These are phyloP conservation scores for Aspidapion aeneum DNA, from an alignment of 2,888 invertebrate species.

Conservation along the genomic window DNA sequence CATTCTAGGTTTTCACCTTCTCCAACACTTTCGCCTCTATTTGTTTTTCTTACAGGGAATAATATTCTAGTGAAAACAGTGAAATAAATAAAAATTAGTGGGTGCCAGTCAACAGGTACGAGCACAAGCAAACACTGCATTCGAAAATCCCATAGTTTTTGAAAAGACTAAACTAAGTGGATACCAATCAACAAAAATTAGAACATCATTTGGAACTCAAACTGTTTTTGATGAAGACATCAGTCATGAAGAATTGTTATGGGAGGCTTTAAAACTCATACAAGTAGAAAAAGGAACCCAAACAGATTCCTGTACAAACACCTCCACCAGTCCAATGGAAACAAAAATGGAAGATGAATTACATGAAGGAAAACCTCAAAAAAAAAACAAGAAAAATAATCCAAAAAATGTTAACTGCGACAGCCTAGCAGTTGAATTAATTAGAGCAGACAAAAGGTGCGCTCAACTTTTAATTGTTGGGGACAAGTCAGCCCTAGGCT, in stretches of 20 bases:
- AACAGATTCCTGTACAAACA: background rate
- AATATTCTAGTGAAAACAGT: no score
- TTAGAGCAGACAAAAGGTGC: background rate
- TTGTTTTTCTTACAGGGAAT: no score
- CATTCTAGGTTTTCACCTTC: no score
- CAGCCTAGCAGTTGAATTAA: background rate
- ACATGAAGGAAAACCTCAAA: background rate
- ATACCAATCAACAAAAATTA: no score
- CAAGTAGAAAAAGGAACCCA: background rate
- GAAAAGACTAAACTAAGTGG: no score
- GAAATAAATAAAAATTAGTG: no score
- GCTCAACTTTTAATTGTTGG: background rate
- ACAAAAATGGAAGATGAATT: no score
- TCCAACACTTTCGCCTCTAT: no score
- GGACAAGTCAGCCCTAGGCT: background rate
- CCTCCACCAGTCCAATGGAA: background rate
- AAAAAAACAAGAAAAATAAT: background rate
- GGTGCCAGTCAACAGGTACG: no score
- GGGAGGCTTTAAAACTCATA: background rate
- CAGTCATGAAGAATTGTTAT: background rate
- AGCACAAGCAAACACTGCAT: no score
- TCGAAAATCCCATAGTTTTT: no score
- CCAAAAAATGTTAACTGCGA: background rate
- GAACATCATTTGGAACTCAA: background rate
- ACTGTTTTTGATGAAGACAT: background rate